Conservation (phyloP, 2,113 vertebrate species). For the Dicrurus megarhynchus region DNA sequence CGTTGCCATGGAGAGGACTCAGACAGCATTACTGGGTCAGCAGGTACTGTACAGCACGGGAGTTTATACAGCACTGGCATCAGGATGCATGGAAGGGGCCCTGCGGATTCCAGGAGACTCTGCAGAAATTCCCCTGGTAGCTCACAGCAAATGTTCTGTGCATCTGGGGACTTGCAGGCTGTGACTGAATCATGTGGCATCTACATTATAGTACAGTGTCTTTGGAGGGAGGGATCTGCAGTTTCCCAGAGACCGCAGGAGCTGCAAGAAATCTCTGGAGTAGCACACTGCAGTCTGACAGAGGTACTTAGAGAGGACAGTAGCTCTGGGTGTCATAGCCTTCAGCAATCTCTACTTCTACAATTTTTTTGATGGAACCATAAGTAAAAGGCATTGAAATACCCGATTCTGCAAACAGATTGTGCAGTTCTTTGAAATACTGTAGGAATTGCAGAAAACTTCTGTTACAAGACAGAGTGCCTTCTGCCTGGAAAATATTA, state of each 20-base stretch:
- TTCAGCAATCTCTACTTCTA: neutral
- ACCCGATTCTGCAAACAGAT: neutral
- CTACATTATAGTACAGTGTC: neutral
- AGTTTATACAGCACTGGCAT: neutral
- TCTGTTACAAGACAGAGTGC: neutral
- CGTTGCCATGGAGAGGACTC: constrained; percentile 64
- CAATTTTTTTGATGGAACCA: neutral
- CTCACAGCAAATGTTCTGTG: neutral
- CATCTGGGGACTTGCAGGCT: fast-evolving
- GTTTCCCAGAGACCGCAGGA: neutral
- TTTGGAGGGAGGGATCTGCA: neutral
- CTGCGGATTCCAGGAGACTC: neutral
- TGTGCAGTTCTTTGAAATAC: neutral
- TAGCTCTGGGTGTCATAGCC: neutral
- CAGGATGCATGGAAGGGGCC: neutral
- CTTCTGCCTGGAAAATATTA: neutral
- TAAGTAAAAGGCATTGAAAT: neutral
- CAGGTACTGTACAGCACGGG: neutral
- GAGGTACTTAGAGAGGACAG: neutral
- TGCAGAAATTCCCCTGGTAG: neutral
- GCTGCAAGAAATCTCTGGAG: neutral
- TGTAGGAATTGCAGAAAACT: neutral
- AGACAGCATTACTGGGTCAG: neutral
- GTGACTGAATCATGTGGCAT: neutral
- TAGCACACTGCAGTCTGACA: neutral